Percentiles rank a stretch among this genome's conserved stretches.
phyloP scores from a whole-genome alignment of 2,113 vertebrate species.

The Lepus timidus region DNA sequence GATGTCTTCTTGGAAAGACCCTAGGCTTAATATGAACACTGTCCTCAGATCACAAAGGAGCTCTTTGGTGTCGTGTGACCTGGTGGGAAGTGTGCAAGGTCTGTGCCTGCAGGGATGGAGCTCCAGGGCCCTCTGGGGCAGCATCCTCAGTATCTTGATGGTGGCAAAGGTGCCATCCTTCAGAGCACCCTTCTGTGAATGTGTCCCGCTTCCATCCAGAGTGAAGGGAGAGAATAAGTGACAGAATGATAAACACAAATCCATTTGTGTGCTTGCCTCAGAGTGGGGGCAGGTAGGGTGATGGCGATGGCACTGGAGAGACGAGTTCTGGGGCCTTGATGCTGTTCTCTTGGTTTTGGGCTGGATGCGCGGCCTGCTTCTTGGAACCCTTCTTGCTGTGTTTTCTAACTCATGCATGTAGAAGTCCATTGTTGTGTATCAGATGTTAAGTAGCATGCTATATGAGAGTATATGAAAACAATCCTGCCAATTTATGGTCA shows the following conservation, averaged over 20 bases:
- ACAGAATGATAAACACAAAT: not conserved
- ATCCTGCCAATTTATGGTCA: not conserved
- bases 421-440: not conserved
- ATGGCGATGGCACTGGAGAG: not conserved
- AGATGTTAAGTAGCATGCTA: not conserved
- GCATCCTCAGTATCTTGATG: not conserved
- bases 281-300: not conserved
- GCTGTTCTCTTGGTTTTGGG: not conserved
- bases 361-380: not conserved
- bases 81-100: not conserved
- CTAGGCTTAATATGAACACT: not conserved
- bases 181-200: not conserved
- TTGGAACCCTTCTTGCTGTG: conserved; percentile 26
- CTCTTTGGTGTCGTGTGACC: not conserved
- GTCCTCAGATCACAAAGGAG: not conserved
- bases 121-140: not conserved
- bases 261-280: accelerated
- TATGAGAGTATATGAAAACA: not conserved
- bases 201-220: not conserved
- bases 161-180: not conserved
- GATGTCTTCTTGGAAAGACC: not conserved
- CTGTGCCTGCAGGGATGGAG: not conserved
- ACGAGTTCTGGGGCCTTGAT: accelerated
- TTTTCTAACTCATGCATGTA: not conserved
- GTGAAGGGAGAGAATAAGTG: not conserved